These are phyloP conservation scores for Ammodytes marinus DNA, from an alignment of 2,113 vertebrate species.

Conservation along the genomic window DNA sequence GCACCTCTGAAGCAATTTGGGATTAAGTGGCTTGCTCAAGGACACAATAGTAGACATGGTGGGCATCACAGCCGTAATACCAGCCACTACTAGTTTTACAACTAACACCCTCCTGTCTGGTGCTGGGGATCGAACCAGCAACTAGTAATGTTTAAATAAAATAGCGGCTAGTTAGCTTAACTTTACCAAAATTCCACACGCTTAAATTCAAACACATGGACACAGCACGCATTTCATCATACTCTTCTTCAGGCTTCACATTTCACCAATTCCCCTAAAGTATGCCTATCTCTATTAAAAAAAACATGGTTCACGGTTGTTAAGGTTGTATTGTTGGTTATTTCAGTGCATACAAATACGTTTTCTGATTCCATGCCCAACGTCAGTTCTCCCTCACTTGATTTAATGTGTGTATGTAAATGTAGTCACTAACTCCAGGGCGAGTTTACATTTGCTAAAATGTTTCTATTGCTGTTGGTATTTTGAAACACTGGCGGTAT, in stretches of 20 bases:
- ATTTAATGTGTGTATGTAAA: slow-evolving; percentile 43
- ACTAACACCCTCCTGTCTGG: no score
- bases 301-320: background rate
- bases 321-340: slow-evolving; percentile 13
- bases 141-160: background rate
- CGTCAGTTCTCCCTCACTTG: slow-evolving; percentile 19
- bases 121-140: no score
- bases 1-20: no score
- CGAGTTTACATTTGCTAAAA: slow-evolving; percentile 27
- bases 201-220: background rate
- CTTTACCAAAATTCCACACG: no score
- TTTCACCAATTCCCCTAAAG: slow-evolving; percentile 13
- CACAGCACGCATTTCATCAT: background rate
- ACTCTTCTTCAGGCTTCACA: background rate
- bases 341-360: slow-evolving; percentile 20
- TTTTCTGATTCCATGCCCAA: slow-evolving; percentile 43
- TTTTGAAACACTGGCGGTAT: background rate
- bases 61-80: no score
- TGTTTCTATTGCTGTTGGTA: slow-evolving; percentile 6
- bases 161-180: background rate
- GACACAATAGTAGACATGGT: no score
- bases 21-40: no score
- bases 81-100: no score
- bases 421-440: slow-evolving; percentile 31
- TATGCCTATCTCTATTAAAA: slow-evolving; percentile 11